Conservation (phyloP, 35 echinoderm and acorn worm genomes). For the Patiria miniata region DNA sequence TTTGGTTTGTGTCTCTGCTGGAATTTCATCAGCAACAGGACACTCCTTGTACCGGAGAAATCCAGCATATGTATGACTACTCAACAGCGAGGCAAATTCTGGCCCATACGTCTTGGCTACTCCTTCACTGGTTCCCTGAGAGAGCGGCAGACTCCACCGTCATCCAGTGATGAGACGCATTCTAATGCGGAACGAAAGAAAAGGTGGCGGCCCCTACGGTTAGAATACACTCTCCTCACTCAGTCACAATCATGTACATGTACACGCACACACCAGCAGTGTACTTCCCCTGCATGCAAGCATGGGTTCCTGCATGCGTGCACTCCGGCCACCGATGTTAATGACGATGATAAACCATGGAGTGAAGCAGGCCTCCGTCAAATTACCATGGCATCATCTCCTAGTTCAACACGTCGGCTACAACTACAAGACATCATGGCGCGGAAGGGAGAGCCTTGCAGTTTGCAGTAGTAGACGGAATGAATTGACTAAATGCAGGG, state of each 20-base stretch:
- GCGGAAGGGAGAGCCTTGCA: not conserved
- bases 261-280: conserved; percentile 10
- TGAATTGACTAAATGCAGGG: not conserved
- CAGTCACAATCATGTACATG: not conserved
- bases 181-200: not conserved
- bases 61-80: not conserved
- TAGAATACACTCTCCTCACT: conserved; percentile 25
- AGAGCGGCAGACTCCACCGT: not conserved
- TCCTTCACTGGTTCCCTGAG: not conserved
- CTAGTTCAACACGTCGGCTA: not conserved
- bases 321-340: not conserved
- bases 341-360: conserved; percentile 4
- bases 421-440: not conserved
- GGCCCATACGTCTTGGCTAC: not conserved
- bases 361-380: conserved; percentile 19
- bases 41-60: not conserved
- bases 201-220: not conserved
- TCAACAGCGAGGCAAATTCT: not conserved
- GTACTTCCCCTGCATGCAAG: not conserved
- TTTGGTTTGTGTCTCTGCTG: not conserved
- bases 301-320: not conserved
- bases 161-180: not conserved
- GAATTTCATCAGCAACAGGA: not conserved
- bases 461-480: not conserved
- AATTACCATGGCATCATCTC: conserved; percentile 13